Conservation (phyloP, 37 sponge, comb jelly and placozoan species). For the Cliona cf. orientalis region DNA sequence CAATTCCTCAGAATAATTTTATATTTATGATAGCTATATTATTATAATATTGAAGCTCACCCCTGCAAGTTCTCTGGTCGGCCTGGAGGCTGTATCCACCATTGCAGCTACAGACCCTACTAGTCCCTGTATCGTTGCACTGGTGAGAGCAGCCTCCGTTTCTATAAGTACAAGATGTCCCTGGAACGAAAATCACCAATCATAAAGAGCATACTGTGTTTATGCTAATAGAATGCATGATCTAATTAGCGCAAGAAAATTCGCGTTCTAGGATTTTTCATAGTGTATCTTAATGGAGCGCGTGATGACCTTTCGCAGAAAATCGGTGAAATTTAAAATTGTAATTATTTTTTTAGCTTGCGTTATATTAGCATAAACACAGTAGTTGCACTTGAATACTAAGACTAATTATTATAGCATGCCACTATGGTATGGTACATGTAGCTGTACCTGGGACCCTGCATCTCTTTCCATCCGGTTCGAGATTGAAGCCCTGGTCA, state of each 20-base stretch:
- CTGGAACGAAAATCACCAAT: background rate
- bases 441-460: background rate
- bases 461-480: slow-evolving; percentile 23
- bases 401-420: background rate
- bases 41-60: slow-evolving; percentile 19
- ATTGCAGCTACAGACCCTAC: slow-evolving; percentile 34
- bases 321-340: too few species aligned
- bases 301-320: too few species aligned
- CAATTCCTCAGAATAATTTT: background rate
- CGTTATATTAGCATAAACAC: too few species aligned
- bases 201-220: background rate
- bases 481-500: slow-evolving; percentile 28
- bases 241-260: too few species aligned
- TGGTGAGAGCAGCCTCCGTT: slow-evolving; percentile 56
- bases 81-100: slow-evolving; percentile 38
- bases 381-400: too few species aligned
- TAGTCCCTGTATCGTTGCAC: slow-evolving; percentile 15
- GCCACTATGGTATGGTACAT: background rate
- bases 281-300: too few species aligned
- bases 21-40: background rate
- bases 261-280: too few species aligned
- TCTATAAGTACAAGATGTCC: slow-evolving; percentile 3
- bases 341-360: too few species aligned
- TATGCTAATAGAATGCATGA: too few species aligned
- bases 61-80: slow-evolving; percentile 44